Evolutionary conservation across 1,140 invertebrate species (phyloP).

Genomic region (Ceratosolen solmsi): DNA sequence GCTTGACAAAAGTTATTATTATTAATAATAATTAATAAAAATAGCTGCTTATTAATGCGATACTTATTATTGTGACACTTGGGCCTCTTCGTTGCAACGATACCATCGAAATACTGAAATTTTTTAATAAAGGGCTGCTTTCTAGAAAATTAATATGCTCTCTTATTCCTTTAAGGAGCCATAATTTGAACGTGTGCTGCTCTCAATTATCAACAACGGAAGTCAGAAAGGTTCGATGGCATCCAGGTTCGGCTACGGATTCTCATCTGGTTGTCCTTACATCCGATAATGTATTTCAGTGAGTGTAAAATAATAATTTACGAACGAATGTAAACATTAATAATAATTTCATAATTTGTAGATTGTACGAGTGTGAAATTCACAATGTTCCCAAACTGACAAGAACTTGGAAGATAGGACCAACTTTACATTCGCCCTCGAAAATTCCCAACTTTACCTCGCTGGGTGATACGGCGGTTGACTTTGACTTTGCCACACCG

Average conservation of each 20-base stretch:
- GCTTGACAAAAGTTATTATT: too few species aligned
- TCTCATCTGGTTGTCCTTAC: slow-evolving; percentile 85
- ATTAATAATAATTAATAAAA: too few species aligned
- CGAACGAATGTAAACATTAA: too few species aligned
- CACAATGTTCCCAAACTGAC: slow-evolving; percentile 67
- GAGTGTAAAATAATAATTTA: too few species aligned
- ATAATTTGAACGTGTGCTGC: slow-evolving; percentile 77
- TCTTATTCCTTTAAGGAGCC: too few species aligned
- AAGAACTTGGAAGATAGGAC: slow-evolving; percentile 76
- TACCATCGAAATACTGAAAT: too few species aligned
- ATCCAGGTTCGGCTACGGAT: slow-evolving; percentile 84
- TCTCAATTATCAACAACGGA: slow-evolving; percentile 74
- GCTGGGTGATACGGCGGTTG: slow-evolving; percentile 86
- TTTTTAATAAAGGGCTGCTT: too few species aligned
- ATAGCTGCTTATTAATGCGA: too few species aligned
- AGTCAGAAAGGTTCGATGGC: slow-evolving; percentile 83
- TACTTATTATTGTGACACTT: too few species aligned
- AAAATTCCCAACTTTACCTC: slow-evolving; percentile 76
- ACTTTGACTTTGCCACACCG: slow-evolving; percentile 87
- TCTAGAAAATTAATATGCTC: too few species aligned
- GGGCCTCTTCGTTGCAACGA: too few species aligned
- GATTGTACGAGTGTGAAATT: slow-evolving; percentile 72
- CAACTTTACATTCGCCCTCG: slow-evolving; percentile 72
- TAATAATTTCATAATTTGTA: too few species aligned
- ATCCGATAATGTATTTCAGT: slow-evolving; percentile 88